These are phyloP conservation scores for Cottoperca gobio DNA, from an alignment of 2,797 vertebrate species.

Conservation along the genomic window DNA sequence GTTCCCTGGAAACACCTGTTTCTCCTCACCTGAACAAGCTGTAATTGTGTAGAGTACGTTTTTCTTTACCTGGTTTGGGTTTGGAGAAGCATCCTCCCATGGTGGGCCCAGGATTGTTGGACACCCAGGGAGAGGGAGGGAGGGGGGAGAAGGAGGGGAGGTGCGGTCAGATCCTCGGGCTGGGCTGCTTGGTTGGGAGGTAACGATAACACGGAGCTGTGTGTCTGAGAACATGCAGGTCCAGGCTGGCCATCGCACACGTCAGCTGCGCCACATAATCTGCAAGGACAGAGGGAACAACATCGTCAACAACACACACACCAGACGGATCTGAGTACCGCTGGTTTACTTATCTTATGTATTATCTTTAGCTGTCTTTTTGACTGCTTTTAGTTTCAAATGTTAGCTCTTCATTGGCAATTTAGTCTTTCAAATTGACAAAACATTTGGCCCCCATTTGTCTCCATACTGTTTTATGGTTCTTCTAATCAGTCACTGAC, in stretches of 20 bases:
- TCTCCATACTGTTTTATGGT: constrained; percentile 7
- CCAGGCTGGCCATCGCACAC: constrained; percentile 81
- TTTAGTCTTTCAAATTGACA: background rate
- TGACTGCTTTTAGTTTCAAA: background rate
- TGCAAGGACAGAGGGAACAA: constrained; percentile 37
- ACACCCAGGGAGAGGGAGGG: constrained; percentile 68
- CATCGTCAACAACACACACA: background rate
- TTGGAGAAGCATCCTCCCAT: constrained; percentile 98
- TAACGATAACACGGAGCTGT: constrained; percentile 69
- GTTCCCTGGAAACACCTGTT: background rate
- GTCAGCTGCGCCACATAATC: constrained; percentile 81
- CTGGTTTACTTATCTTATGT: no score
- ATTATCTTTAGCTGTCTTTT: no score
- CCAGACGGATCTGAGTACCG: background rate
- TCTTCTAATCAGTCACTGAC: constrained; percentile 14
- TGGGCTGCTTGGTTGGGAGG: constrained; percentile 67
- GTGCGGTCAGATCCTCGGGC: constrained; percentile 70
- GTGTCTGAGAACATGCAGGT: constrained; percentile 75
- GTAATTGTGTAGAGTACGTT: background rate
- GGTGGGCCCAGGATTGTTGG: constrained; percentile 77
- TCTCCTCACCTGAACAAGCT: background rate
- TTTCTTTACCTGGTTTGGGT: constrained; percentile 97
- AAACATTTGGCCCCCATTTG: background rate
- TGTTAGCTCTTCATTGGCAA: background rate
- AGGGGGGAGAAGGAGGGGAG: constrained; percentile 55